A percentile compares a stretch with the other conserved stretches of the same genome.
phyloP scores from a whole-genome alignment of 1,140 invertebrate genomes.

The Anadara kagoshimensis region DNA sequence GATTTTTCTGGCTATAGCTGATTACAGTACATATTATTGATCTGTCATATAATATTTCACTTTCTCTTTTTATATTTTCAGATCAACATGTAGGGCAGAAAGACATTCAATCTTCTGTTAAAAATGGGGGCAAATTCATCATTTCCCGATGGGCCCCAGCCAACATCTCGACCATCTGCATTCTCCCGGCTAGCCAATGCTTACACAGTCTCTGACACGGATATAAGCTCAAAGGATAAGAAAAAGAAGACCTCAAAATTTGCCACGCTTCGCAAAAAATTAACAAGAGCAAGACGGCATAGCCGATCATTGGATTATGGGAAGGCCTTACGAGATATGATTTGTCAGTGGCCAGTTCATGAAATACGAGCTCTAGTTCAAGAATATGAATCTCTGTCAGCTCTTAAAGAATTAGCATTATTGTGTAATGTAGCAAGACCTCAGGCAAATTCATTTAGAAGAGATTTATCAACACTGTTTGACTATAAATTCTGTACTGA shows the following conservation, averaged over 20 bases:
- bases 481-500: slow-evolving; percentile 92
- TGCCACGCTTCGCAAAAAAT: slow-evolving; percentile 87
- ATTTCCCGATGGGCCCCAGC: slow-evolving; percentile 54
- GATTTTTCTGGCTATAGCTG: too few relatives aligned
- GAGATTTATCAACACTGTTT: slow-evolving; percentile 88
- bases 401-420: slow-evolving; percentile 89
- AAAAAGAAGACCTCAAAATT: slow-evolving; percentile 88
- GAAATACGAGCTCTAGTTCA: slow-evolving; percentile 90
- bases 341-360: slow-evolving; percentile 87
- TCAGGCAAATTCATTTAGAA: slow-evolving; percentile 88
- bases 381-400: slow-evolving; percentile 91
- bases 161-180: slow-evolving; percentile 48
- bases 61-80: slow-evolving; percentile 29
- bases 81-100: neutral
- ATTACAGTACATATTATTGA: too few relatives aligned
- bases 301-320: slow-evolving; percentile 92
- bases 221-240: slow-evolving; percentile 76
- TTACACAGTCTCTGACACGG: slow-evolving; percentile 60
- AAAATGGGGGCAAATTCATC: slow-evolving; percentile 67
- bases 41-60: neutral
- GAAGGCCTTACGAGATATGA: slow-evolving; percentile 87
- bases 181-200: slow-evolving; percentile 56
- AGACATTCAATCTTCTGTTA: neutral
- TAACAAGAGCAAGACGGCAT: slow-evolving; percentile 83
- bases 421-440: slow-evolving; percentile 93